These are phyloP conservation scores for Actinemys pallida DNA, from an alignment of 2,113 vertebrate species.

Conservation along the genomic window DNA sequence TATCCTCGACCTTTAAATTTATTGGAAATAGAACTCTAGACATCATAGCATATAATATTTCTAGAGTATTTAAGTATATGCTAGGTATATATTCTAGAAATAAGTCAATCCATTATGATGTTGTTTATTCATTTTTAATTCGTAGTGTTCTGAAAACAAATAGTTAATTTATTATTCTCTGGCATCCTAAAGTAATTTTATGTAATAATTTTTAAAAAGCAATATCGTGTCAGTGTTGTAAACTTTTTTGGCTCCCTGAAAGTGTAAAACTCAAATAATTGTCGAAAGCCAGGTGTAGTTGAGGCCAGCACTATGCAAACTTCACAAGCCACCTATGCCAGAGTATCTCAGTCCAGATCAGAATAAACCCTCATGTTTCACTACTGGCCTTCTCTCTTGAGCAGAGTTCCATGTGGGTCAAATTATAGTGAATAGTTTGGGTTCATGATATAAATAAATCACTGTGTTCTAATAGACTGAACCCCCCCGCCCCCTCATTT, in stretches of 20 bases:
- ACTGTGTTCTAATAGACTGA: slow-evolving; percentile 2
- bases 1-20: slow-evolving; percentile 11
- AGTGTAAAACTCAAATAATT: neutral
- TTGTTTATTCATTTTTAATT: slow-evolving; percentile 58
- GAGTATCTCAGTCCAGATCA: slow-evolving; percentile 6
- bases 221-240: rapidly evolving
- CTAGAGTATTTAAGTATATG: slow-evolving; percentile 33
- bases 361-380: neutral
- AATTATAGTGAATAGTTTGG: slow-evolving; percentile 7
- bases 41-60: slow-evolving; percentile 34
- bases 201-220: neutral
- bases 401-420: neutral
- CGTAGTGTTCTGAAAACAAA: slow-evolving; percentile 49
- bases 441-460: slow-evolving; percentile 37
- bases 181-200: neutral
- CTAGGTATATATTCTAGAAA: slow-evolving; percentile 60
- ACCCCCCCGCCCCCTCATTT: neutral
- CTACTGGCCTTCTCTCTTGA: neutral
- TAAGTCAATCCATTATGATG: slow-evolving; percentile 59
- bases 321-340: slow-evolving; percentile 13
- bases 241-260: neutral
- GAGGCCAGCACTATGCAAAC: neutral
- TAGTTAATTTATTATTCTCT: slow-evolving; percentile 52
- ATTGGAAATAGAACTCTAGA: neutral
- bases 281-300: neutral